Conservation (phyloP, 2,113 vertebrate genomes). For the Actinemys pallida region DNA sequence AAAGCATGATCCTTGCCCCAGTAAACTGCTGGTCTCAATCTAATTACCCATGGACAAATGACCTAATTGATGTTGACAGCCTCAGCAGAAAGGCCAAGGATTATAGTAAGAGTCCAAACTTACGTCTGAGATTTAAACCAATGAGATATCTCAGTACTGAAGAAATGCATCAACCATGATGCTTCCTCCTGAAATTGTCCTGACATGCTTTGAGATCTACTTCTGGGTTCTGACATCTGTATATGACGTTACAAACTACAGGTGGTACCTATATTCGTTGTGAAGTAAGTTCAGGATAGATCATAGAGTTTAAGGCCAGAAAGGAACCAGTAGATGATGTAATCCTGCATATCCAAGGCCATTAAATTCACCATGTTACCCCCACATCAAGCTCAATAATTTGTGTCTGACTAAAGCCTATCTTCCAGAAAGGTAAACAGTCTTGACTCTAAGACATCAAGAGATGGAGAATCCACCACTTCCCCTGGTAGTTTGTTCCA, state of each 20-base stretch:
- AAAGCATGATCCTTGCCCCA: not conserved
- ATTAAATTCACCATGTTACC: not conserved
- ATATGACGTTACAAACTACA: not conserved
- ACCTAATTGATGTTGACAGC: not conserved
- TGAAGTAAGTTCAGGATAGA: not conserved
- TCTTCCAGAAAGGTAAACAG: not conserved
- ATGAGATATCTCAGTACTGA: not conserved
- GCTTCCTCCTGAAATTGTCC: not conserved
- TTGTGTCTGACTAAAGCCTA: not conserved
- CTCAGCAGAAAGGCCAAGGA: not conserved
- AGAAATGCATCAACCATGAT: not conserved
- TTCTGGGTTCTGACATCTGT: not conserved
- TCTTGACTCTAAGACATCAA: not conserved
- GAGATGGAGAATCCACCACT: not conserved
- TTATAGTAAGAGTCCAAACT: not conserved
- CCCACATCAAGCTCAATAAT: not conserved
- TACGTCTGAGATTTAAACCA: not conserved
- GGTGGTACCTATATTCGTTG: not conserved
- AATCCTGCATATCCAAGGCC: not conserved
- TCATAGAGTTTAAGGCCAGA: not conserved
- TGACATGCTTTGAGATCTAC: not conserved
- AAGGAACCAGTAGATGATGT: not conserved
- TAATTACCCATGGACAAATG: not conserved
- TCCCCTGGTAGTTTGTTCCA: not conserved
- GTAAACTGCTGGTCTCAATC: not conserved